Base-by-base conservation (phyloP, 2,888 invertebrate genomes). In the Rhogogaster chlorosoma region DNA sequence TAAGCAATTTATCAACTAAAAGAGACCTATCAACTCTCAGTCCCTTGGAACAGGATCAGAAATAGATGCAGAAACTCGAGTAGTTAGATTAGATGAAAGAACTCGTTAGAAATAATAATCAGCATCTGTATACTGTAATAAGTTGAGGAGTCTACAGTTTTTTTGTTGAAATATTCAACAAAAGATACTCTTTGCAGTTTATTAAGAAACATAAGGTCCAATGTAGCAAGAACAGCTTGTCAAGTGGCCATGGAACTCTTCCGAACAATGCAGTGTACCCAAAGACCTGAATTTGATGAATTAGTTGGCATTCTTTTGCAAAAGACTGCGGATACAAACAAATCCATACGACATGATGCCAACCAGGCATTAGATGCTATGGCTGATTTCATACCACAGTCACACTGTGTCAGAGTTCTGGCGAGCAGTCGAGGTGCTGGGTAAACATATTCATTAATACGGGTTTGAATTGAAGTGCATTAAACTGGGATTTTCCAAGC, bases 211-310 rank as follows among this genome's bases (percentile, higher is more conserved):
- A 88, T 87, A 64, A 87, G 89, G 29, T 85, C 87, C 7, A 87
- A 87, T 18, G 86, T 88, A 15, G 85, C 88, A 18, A 88, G 86
- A 85, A 89, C 88, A 9, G 87, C 87, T 15, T 88, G 89, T 38
- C 89, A 88, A 42, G 71, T 89, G 7, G 87, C 89, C 7, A 84
- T 77, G 75, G 87, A 89, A 77, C 84, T 89, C n/a, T 89, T 89
- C 77, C 86, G 86, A 73, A 88, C 87, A 4, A 86, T 89, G 57
- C 87, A 88, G 57, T 89, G 87, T 75, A 86, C 86, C 1, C 88
- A 87, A 29, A 87, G 88, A 53, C 89, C 89, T 5, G 89, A 89
- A 75, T 88, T 89, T 38, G 89, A 89, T 22, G 88, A 88, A 49
- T 83, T 89, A 18, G 87, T 86, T 7, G 86, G 84, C 0, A 85